A percentile compares a stretch with the other conserved stretches of the same genome.
These are phyloP conservation scores for Tachina lurida DNA, from an alignment of 2,888 invertebrate species.

Conservation along the genomic window DNA sequence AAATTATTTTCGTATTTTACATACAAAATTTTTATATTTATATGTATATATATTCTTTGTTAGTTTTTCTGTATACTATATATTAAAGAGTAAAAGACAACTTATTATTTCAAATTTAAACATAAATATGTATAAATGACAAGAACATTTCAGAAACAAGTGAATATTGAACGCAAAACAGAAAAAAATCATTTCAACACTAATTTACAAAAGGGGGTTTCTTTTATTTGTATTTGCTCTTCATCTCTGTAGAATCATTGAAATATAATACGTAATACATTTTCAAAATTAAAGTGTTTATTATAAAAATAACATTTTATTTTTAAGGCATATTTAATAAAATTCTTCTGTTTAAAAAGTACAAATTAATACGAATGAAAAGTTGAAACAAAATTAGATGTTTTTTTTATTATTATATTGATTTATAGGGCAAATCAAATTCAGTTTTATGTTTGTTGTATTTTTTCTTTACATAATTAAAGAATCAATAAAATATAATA, in stretches of 20 bases:
- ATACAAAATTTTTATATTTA: neutral
- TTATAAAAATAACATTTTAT: neutral
- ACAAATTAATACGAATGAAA: neutral
- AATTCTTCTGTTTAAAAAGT: constrained; percentile 1
- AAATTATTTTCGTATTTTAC: neutral
- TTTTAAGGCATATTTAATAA: constrained; percentile 29
- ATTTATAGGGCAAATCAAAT: constrained; percentile 10
- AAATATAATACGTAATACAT: neutral
- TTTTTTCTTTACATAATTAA: constrained; percentile 36
- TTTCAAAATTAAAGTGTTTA: neutral
- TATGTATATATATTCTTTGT: neutral
- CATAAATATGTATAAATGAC: neutral
- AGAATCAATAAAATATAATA: constrained; percentile 13
- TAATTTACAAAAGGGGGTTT: neutral
- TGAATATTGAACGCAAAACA: neutral
- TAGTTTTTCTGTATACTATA: neutral
- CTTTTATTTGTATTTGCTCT: constrained; percentile 8
- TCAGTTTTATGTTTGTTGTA: constrained; percentile 37
- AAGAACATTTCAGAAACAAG: neutral
- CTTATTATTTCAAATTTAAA: neutral
- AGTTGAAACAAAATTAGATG: neutral
- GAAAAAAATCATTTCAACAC: neutral
- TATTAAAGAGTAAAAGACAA: neutral
- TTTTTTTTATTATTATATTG: neutral
- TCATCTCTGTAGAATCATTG: neutral